These are phyloP conservation scores for Leucozona laternaria DNA, from an alignment of 2,888 invertebrate genomes.

Conservation along the genomic window DNA sequence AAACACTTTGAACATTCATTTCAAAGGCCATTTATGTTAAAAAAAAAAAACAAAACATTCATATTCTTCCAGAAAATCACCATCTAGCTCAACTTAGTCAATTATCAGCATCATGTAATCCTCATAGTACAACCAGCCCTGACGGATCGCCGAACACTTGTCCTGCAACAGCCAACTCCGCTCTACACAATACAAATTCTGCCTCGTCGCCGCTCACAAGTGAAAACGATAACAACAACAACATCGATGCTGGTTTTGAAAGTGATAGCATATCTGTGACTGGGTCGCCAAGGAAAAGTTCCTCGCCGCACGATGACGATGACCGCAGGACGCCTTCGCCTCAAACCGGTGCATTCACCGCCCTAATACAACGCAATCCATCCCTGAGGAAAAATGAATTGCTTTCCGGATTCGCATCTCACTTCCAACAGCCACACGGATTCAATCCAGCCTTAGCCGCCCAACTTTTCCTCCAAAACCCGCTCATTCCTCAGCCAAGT, in stretches of 20 bases:
- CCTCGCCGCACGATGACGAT: slow-evolving; percentile 84
- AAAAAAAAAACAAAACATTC: not conserved
- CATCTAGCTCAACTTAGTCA: slow-evolving; percentile 80
- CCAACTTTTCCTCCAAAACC: slow-evolving; percentile 90
- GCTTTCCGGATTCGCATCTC: slow-evolving; percentile 84
- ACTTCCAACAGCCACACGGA: slow-evolving; percentile 83
- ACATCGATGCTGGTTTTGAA: slow-evolving; percentile 83
- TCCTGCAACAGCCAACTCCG: slow-evolving; percentile 77
- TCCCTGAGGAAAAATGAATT: slow-evolving; percentile 82
- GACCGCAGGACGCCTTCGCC: slow-evolving; percentile 82
- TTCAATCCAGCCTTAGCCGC: slow-evolving; percentile 87
- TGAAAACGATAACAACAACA: slow-evolving; percentile 82
- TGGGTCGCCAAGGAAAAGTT: slow-evolving; percentile 84
- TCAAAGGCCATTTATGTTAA: not conserved
- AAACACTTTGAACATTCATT: too few relatives aligned
- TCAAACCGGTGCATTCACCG: slow-evolving; percentile 83
- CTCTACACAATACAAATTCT: slow-evolving; percentile 71
- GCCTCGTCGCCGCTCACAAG: slow-evolving; percentile 83
- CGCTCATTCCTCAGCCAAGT: slow-evolving; percentile 89
- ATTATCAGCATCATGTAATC: slow-evolving; percentile 84
- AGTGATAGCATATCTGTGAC: slow-evolving; percentile 84
- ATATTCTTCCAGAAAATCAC: slow-evolving; percentile 77
- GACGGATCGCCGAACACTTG: slow-evolving; percentile 85
- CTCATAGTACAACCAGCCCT: slow-evolving; percentile 90
- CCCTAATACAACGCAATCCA: slow-evolving; percentile 82